These are phyloP conservation scores for Protosalanx chinensis DNA, from an alignment of 2,797 vertebrate genomes.

Conservation along the genomic window DNA sequence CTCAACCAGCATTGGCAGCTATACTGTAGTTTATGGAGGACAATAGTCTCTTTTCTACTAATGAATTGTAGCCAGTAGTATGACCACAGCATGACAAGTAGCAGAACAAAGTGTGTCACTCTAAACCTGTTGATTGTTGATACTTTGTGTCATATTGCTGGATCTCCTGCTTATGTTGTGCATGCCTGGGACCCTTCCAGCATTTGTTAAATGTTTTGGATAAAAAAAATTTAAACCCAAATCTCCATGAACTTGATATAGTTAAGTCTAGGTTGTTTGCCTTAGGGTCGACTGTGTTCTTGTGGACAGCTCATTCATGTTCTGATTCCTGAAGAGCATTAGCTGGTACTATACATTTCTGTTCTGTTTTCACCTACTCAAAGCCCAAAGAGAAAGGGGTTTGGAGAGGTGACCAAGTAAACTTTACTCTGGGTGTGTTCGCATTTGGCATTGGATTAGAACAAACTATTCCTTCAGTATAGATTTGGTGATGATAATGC, in stretches of 20 bases:
- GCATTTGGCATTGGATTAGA: too few relatives aligned
- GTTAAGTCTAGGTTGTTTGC: neutral
- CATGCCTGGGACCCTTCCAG: neutral
- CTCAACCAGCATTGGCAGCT: neutral
- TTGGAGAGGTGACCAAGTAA: too few relatives aligned
- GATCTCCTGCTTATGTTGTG: neutral
- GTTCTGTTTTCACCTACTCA: too few relatives aligned
- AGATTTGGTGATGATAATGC: too few relatives aligned
- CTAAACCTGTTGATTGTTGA: conserved; percentile 13
- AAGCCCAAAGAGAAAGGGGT: too few relatives aligned
- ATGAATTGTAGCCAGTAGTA: conserved; percentile 1
- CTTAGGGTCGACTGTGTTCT: neutral
- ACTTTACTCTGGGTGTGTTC: too few relatives aligned
- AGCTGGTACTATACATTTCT: too few relatives aligned
- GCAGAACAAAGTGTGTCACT: neutral
- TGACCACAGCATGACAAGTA: neutral
- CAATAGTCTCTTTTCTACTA: conserved; percentile 8
- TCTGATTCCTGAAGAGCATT: too few relatives aligned
- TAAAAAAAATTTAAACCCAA: conserved; percentile 27
- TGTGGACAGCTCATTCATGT: too few relatives aligned
- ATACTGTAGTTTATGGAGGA: neutral
- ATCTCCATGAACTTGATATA: conserved; percentile 9
- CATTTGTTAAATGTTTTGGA: conserved; percentile 49
- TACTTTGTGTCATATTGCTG: neutral
- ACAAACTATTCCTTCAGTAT: too few relatives aligned